These are phyloP conservation scores for Hassar affinis DNA, from an alignment of 2,113 vertebrate species.

Conservation along the genomic window DNA sequence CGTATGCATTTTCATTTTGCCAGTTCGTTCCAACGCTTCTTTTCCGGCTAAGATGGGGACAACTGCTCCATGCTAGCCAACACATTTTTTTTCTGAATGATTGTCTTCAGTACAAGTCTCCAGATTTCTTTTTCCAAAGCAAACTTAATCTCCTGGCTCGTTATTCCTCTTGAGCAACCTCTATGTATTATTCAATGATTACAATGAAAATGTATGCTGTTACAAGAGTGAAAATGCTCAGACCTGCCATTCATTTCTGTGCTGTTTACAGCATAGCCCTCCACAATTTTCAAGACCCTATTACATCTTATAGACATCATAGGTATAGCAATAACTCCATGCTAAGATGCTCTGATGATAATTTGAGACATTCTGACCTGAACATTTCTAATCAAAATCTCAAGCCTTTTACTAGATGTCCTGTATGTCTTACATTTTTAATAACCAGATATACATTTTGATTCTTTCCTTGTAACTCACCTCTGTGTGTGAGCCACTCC, in stretches of 20 bases:
- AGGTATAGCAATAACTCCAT: not conserved
- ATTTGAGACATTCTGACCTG: not conserved
- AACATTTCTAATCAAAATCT: not conserved
- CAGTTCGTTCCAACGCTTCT: slow-evolving; percentile 10
- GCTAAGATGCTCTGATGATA: not conserved
- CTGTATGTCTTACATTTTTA: not conserved
- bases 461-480: slow-evolving; percentile 69
- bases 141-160: slow-evolving; percentile 12
- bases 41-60: not conserved
- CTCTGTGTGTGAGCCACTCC: slow-evolving; percentile 92
- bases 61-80: slow-evolving; percentile 12
- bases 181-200: not conserved
- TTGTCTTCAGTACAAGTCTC: not conserved
- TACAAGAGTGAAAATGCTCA: not conserved
- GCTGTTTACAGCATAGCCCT: slow-evolving; percentile 29
- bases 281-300: slow-evolving; percentile 20
- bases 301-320: slow-evolving; percentile 14
- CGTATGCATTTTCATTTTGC: slow-evolving; percentile 21
- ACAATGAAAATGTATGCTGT: not conserved
- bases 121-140: not conserved
- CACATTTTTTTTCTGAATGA: slow-evolving; percentile 24
- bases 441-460: not conserved
- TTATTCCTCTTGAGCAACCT: not conserved
- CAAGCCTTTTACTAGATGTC: not conserved
- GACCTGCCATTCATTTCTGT: not conserved